phyloP scores from a whole-genome alignment of 2,113 vertebrate genomes.

The Melanerpes aurifrons region DNA sequence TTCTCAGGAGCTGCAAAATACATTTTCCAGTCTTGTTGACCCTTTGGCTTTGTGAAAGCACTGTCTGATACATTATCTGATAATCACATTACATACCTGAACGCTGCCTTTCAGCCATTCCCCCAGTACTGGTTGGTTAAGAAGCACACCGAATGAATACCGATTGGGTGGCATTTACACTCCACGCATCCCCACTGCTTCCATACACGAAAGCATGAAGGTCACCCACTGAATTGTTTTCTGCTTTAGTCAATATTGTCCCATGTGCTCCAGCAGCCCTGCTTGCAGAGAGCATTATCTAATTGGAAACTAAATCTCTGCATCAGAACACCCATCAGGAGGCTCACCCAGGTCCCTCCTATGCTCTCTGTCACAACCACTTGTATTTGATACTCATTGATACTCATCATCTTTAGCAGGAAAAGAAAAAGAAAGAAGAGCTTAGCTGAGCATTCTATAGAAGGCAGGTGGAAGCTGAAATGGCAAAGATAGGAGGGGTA shows the following conservation, averaged over 20 bases:
- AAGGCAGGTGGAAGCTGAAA: constrained; percentile 12
- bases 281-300: constrained; percentile 65
- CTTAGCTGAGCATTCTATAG: neutral
- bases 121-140: neutral
- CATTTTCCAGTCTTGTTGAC: constrained; percentile 64
- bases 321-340: constrained; percentile 51
- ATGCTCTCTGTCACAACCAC: neutral
- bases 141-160: constrained; percentile 55
- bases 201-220: constrained; percentile 50
- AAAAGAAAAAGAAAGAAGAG: neutral
- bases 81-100: constrained; percentile 69
- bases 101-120: constrained; percentile 52
- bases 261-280: constrained; percentile 53
- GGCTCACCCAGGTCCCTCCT: neutral
- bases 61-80: constrained; percentile 50
- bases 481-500: constrained; percentile 2
- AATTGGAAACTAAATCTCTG: constrained; percentile 60
- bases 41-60: constrained; percentile 58
- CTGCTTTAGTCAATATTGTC: constrained; percentile 68
- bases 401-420: neutral
- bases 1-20: constrained; percentile 40
- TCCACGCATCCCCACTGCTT: constrained; percentile 52
- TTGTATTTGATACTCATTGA: constrained; percentile 4
- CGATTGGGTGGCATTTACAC: constrained; percentile 50
- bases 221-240: constrained; percentile 64